phyloP scores from a whole-genome alignment of 2,888 invertebrate species.

The Acronicta aceris region DNA sequence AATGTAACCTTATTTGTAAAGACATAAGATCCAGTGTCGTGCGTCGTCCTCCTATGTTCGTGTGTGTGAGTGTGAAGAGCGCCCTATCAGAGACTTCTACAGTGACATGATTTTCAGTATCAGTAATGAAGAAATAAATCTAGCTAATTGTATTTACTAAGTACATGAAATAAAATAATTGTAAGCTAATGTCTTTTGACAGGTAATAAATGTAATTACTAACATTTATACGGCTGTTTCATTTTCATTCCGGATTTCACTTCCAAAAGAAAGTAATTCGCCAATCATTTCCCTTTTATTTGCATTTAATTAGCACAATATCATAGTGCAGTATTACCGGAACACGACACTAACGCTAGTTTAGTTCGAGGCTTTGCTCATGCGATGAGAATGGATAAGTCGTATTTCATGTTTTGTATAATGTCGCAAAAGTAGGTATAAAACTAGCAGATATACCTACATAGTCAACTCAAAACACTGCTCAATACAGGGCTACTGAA shows the following conservation, averaged over 20 bases:
- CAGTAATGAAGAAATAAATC: slow-evolving; percentile 72
- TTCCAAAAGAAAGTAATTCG: slow-evolving; percentile 42
- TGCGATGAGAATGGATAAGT: neutral
- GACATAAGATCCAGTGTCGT: slow-evolving; percentile 65
- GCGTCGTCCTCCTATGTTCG: slow-evolving; percentile 79
- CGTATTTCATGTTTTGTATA: slow-evolving; percentile 1
- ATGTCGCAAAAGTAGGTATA: neutral
- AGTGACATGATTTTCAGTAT: slow-evolving; percentile 73
- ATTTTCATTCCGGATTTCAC: slow-evolving; percentile 46
- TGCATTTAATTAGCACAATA: slow-evolving; percentile 54
- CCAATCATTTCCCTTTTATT: slow-evolving; percentile 52
- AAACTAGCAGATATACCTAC: no score
- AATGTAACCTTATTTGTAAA: slow-evolving; percentile 73
- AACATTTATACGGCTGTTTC: slow-evolving; percentile 69
- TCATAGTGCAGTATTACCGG: slow-evolving; percentile 36
- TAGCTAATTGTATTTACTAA: slow-evolving; percentile 89
- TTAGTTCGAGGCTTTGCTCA: slow-evolving; percentile 5
- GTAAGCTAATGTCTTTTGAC: slow-evolving; percentile 87
- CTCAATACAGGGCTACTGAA: no score
- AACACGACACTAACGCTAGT: slow-evolving; percentile 14
- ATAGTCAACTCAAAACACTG: no score
- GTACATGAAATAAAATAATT: slow-evolving; percentile 84
- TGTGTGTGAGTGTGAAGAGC: slow-evolving; percentile 77
- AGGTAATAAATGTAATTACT: slow-evolving; percentile 87
- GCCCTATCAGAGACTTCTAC: slow-evolving; percentile 77